Percentiles rank a stretch among this genome's conserved stretches.
These are phyloP conservation scores for Pseudonaja textilis DNA, from an alignment of 2,113 vertebrate species.

Conservation along the genomic window DNA sequence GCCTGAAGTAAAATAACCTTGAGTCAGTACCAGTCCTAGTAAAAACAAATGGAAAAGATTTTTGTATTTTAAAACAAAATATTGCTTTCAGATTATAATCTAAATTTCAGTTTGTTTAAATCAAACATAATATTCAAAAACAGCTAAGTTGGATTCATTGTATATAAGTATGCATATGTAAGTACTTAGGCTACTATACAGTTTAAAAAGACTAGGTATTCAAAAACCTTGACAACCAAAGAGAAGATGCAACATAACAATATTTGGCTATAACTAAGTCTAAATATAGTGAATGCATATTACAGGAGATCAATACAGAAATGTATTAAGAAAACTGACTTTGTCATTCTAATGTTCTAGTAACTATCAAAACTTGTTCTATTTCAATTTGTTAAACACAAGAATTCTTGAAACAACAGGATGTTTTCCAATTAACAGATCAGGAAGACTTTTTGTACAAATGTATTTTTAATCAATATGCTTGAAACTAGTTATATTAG, in stretches of 20 bases:
- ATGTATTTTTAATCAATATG: neutral
- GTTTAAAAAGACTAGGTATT: neutral
- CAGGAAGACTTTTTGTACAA: neutral
- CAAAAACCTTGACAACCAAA: neutral
- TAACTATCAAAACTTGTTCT: neutral
- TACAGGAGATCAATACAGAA: neutral
- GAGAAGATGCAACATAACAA: neutral
- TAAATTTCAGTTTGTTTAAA: neutral
- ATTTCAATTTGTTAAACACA: neutral
- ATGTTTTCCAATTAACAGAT: neutral
- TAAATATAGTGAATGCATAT: neutral
- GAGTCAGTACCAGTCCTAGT: neutral
- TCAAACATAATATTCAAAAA: neutral
- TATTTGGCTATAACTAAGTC: neutral
- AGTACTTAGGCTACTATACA: neutral
- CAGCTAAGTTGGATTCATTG: neutral
- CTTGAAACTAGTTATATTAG: neutral
- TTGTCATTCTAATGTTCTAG: neutral
- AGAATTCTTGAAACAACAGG: neutral
- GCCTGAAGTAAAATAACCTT: neutral
- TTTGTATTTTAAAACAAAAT: neutral
- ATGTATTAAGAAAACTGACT: neutral
- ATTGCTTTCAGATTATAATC: neutral
- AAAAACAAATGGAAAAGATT: neutral
- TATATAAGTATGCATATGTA: neutral